Base-by-base conservation (phyloP, 2,113 vertebrate genomes). In the Microtus richardsoni region DNA sequence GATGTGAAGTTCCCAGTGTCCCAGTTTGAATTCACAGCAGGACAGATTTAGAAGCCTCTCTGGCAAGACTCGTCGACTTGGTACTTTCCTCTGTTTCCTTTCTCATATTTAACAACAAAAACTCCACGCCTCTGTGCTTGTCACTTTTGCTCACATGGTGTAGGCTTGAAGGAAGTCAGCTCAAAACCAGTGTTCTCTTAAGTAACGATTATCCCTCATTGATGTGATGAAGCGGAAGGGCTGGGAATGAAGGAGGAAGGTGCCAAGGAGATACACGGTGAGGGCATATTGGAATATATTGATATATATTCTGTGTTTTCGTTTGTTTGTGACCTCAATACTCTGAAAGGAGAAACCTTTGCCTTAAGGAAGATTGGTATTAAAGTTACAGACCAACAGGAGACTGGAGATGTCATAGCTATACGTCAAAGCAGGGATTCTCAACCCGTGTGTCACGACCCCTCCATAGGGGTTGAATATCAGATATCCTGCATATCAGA, bases 31-130 rank as follows among this genome's bases (percentile, higher is more conserved):
- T 95, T 95, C 93, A 87, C 41, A 94, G 93, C 66, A 70, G 90
- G 83, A 83, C 89, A 96, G 66, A 96, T 97, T 95, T 96, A 96
- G 91, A 95, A 75, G 64, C 78, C 75, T 95, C 74, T 87, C 26
- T 93, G 73, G 82, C 26, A 93, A 96, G 93, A n/a, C 39, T 84
- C 77, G 19, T 62, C 82, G 73, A n/a, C 71, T 82, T 91, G n/a
- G 44, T 89, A 28, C 44, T 78, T 52, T 44, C 64, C 70, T 33
- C 4, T 24, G 9, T 93, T 91, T 87, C 39, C 30, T 22, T 94
- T 91, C 68, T 97, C 78, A 66, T 96, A 96, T 97, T 96, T 91
- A 95, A 94, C 75, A 58, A 84, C 6, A 88, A 83, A 58, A 95
- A 96, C 87, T 64, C 77, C 60, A 96, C 1, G 22, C 41, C 39